Base-by-base conservation (phyloP, 2,888 invertebrate species). In the Oegoconia quadripuncta region DNA sequence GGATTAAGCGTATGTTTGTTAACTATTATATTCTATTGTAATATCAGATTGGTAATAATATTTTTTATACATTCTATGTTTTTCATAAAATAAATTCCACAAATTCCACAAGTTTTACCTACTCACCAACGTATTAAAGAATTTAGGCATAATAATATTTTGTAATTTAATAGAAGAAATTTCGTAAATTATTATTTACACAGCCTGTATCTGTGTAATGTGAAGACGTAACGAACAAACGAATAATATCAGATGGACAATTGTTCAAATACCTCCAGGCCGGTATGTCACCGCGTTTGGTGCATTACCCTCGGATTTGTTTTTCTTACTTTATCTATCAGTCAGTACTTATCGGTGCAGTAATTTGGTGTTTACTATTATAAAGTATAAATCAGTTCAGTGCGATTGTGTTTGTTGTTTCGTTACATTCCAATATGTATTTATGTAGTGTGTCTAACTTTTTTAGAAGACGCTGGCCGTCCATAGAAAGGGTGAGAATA, bases 361-460 rank as follows among this genome's bases (percentile, higher is more conserved):
- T 23, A n/a, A 23, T 23, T 23, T 9, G n/a, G 9, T 23, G 9
- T n/a, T 20, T 20, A n/a, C n/a, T n/a, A n/a, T n/a, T n/a, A n/a
- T n/a, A n/a, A n/a, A n/a, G n/a, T n/a, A n/a, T n/a, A n/a, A n/a
- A 22, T 22, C 22, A 22, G 9, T 22, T 18, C 7, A 22, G 22
- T 22, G 22, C n/a, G n/a, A n/a, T n/a, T n/a, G n/a, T n/a, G n/a
- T n/a, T 34, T 52, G 33, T 47, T 52, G 18, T 25, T 39, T 46
- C 41, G 38, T 32, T 41, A 4, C 27, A 12, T 32, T 20, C 22
- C n/a, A 37, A 39, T 20, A 79, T 84, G 83, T 84, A 83, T 62
- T 53, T 79, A 59, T 81, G 80, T 51, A 74, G 79, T 6, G 71
- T 84, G 35, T 75, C 80, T 11, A 70, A 72, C 5, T 86, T 86